A percentile compares a stretch with the other conserved stretches of the same genome.
These are phyloP conservation scores for Excalfactoria chinensis DNA, from an alignment of 2,113 vertebrate genomes.

Conservation along the genomic window DNA sequence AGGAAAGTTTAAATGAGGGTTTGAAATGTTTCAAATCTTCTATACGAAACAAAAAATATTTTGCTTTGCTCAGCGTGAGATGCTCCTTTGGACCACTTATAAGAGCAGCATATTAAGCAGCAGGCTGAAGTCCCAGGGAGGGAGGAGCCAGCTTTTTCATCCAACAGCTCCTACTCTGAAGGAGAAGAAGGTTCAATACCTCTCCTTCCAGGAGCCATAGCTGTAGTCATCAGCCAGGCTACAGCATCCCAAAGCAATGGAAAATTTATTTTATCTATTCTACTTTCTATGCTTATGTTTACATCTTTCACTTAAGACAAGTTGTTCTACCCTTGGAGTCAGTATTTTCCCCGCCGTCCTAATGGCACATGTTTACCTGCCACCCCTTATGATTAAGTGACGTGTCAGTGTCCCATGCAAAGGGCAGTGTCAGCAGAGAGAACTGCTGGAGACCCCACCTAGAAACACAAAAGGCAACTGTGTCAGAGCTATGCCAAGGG, in stretches of 20 bases:
- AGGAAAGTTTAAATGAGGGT: neutral
- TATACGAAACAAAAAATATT: neutral
- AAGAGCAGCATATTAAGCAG: neutral
- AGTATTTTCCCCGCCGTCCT: neutral
- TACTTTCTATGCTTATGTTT: neutral
- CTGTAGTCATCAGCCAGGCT: neutral
- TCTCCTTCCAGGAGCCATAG: neutral
- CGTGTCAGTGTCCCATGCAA: rapidly evolving
- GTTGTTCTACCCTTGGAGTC: neutral
- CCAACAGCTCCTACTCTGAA: neutral
- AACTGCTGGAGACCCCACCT: neutral
- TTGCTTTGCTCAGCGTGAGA: neutral
- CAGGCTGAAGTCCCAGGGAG: neutral
- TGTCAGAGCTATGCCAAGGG: neutral
- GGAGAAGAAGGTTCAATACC: neutral
- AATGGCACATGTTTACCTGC: neutral
- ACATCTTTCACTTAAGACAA: neutral
- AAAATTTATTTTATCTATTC: neutral
- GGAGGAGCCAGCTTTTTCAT: neutral
- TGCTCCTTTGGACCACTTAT: neutral
- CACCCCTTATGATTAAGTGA: neutral
- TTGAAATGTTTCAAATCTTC: neutral
- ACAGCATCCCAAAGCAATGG: neutral
- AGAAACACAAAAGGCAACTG: neutral
- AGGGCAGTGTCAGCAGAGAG: neutral